Evolutionary conservation across 2,113 vertebrate genomes (phyloP).

Genomic region (Hippocampus mohnikei): DNA sequence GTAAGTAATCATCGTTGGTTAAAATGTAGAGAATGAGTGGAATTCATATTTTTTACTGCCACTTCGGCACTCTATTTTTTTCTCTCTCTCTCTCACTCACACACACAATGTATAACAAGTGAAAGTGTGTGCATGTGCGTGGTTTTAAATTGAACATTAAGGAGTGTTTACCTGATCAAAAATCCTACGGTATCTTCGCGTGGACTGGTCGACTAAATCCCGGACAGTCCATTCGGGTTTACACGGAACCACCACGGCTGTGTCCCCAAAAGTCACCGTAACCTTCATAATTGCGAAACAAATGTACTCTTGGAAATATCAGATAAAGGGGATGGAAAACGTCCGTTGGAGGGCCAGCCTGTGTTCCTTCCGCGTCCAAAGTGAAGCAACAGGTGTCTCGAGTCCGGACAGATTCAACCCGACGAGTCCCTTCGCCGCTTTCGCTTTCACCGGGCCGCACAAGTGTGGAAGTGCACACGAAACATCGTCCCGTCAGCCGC

Average conservation of each 20-base stretch:
- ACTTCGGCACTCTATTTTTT: no score
- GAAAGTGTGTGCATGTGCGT: no score
- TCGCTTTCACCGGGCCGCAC: neutral
- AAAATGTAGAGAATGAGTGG: neutral
- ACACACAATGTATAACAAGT: neutral
- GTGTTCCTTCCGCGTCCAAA: conserved; percentile 35
- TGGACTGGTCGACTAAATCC: conserved; percentile 84
- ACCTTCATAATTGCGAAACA: conserved; percentile 79
- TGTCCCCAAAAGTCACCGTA: conserved; percentile 84
- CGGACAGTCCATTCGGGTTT: conserved; percentile 80
- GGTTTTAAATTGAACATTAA: neutral
- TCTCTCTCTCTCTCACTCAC: no score
- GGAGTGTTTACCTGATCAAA: conserved; percentile 76
- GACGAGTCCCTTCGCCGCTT: neutral
- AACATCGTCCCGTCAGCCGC: neutral
- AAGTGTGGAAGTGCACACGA: accelerated
- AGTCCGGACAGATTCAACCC: conserved; percentile 37
- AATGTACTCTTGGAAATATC: neutral
- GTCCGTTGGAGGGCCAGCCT: conserved; percentile 1
- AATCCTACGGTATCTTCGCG: conserved; percentile 80
- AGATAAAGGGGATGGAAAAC: neutral
- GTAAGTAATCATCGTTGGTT: neutral
- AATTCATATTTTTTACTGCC: neutral
- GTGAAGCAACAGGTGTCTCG: conserved; percentile 70
- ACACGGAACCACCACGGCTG: conserved; percentile 86